Base-by-base conservation (phyloP, 2,113 vertebrate species). In the Gallinago paraguaiae region DNA sequence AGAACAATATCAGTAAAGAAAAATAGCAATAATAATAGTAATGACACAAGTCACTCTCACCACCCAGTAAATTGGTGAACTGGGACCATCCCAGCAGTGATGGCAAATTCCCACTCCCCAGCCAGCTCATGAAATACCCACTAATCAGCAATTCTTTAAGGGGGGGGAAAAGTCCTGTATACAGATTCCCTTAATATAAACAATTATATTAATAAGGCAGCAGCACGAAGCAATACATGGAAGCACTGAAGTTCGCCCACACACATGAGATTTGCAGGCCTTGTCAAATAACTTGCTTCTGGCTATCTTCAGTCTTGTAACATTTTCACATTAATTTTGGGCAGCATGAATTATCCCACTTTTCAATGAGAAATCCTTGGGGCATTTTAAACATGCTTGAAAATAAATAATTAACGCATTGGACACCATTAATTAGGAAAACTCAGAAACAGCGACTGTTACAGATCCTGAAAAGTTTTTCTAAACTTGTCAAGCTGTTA, bases 361-460 rank as follows among this genome's bases (percentile, higher is more conserved):
- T 63, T 75, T 78, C 68, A 95, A 76, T 20, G 46, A 64, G n/a
- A 72, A 77, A 51, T 71, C 86, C 71, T 92, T 39, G 67, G 82
- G 90, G 87, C 91, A 43, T 88, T 97, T 95, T 86, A 43, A 95
- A 86, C 71, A 70, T 72, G 56, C 78, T 74, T 33, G 84, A 54
- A 93, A 97, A 97, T 95, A 96, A 97, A 96, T 94, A 95, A 93
- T 89, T 65, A 92, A 95, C 88, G 81, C 51, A 64, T 80, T 68
- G 79, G 89, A 85, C 79, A 78, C 76, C 93, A 81, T 80, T 97
- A 97, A 97, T 97, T 97, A 96, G 93, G 79, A 92, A 96, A 96
- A 80, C 77, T 85, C 64, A 87, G 78, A 45, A 92, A 78, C 70
- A 80, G 82, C 64, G 54, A 76, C 63, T 68, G 46, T 85, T 96